phyloP scores from a whole-genome alignment of 2,113 vertebrate genomes.

The Trichomycterus rosablanca region DNA sequence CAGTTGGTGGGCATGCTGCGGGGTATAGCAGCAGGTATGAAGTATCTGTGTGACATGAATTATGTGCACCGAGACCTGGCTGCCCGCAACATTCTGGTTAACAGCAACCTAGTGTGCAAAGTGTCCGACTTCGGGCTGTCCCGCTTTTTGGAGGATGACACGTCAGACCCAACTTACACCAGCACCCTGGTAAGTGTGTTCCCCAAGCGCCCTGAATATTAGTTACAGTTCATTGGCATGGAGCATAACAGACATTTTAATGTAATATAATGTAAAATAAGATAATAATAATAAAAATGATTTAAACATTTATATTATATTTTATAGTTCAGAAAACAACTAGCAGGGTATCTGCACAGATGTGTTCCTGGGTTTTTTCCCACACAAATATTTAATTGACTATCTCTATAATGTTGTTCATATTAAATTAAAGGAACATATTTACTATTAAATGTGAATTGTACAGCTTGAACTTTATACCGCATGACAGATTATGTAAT shows the following conservation, averaged over 20 bases:
- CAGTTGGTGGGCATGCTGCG: conserved; percentile 94
- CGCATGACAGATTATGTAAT: too few species aligned
- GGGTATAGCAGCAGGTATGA: conserved; percentile 91
- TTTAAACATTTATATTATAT: too few species aligned
- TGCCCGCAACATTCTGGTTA: conserved; percentile 92
- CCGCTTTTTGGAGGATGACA: conserved; percentile 90
- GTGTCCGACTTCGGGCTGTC: conserved; percentile 95
- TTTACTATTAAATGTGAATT: too few species aligned
- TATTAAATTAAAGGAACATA: too few species aligned
- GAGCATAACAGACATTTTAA: not conserved
- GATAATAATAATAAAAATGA: too few species aligned
- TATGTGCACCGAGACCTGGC: conserved; percentile 93
- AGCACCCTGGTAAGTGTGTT: conserved; percentile 80
- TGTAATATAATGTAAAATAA: too few species aligned
- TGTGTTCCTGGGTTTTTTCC: too few species aligned
- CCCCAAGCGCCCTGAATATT: not conserved
- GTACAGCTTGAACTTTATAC: too few species aligned
- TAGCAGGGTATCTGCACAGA: too few species aligned
- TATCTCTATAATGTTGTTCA: too few species aligned
- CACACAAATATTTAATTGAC: too few species aligned
- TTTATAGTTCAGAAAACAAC: too few species aligned
- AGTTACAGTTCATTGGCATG: not conserved
- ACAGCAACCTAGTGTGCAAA: conserved; percentile 96
- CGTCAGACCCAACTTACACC: conserved; percentile 94
- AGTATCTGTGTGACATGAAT: conserved; percentile 94